A percentile compares a stretch with the other conserved stretches of the same genome.
These are phyloP conservation scores for Liasis olivaceus DNA, from an alignment of 2,797 vertebrate genomes.

Conservation along the genomic window DNA sequence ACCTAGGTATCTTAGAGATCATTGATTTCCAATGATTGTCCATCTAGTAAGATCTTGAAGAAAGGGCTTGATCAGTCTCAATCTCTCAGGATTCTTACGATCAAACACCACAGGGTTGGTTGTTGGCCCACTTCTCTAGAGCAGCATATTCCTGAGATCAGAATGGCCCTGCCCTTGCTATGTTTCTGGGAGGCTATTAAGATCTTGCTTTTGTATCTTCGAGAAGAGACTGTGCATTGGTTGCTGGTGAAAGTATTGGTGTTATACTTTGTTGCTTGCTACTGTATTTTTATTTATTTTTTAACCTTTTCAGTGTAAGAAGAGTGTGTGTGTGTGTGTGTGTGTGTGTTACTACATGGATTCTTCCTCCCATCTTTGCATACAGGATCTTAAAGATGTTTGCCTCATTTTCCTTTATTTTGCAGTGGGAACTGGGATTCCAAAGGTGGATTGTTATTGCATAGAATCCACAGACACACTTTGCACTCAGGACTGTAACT, in stretches of 20 bases:
- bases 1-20: neutral
- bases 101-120: neutral
- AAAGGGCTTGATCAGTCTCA: neutral
- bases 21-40: neutral
- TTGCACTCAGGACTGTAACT: neutral
- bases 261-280: neutral
- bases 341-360: neutral
- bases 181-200: neutral
- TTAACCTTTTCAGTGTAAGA: neutral
- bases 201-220: neutral
- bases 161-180: neutral
- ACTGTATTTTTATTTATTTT: neutral
- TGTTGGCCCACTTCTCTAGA: neutral
- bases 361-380: neutral
- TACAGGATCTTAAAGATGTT: neutral
- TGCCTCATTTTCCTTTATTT: neutral
- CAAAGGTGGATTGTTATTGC: neutral
- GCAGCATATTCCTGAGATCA: neutral
- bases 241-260: neutral
- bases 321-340: neutral
- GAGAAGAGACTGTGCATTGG: neutral
- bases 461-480: neutral
- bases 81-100: neutral
- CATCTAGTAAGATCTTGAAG: neutral
- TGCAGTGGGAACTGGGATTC: neutral